These are phyloP conservation scores for Cheilosia impressa DNA, from an alignment of 2,888 invertebrate genomes.

Conservation along the genomic window DNA sequence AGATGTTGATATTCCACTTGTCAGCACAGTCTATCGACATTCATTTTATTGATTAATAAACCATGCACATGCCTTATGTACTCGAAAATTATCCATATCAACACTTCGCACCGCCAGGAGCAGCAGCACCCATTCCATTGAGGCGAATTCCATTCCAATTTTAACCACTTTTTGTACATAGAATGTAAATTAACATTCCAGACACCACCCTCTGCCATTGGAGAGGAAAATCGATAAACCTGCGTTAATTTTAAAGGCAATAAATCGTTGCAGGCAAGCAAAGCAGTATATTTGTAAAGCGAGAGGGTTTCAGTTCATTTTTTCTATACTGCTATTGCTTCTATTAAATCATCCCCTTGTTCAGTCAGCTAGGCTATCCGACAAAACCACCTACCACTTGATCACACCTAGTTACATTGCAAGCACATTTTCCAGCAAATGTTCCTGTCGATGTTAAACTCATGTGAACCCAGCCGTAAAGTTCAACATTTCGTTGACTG, in stretches of 20 bases:
- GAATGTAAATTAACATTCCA: slow-evolving; percentile 70
- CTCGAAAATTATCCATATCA: slow-evolving; percentile 48
- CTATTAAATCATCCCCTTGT: slow-evolving; percentile 60
- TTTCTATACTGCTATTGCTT: slow-evolving; percentile 16
- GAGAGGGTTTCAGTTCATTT: slow-evolving; percentile 13
- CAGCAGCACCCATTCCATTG: background rate
- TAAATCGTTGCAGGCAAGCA: slow-evolving; percentile 52
- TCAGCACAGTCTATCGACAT: slow-evolving; percentile 13
- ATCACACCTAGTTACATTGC: slow-evolving; percentile 64
- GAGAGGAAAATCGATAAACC: slow-evolving; percentile 66
- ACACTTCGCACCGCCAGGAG: slow-evolving; percentile 19
- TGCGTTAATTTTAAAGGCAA: slow-evolving; percentile 71
- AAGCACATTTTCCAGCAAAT: slow-evolving; percentile 43
- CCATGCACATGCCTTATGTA: slow-evolving; percentile 60
- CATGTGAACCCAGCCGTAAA: slow-evolving; percentile 69
- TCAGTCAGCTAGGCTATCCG: slow-evolving; percentile 19
- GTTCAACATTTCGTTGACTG: slow-evolving; percentile 67
- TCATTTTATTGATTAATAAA: slow-evolving; percentile 64
- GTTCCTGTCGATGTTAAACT: slow-evolving; percentile 56
- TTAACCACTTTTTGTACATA: slow-evolving; percentile 59
- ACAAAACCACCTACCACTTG: slow-evolving; percentile 24
- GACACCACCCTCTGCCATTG: slow-evolving; percentile 3
- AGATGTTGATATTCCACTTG: background rate
- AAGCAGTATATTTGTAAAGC: slow-evolving; percentile 33
- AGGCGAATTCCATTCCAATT: slow-evolving; percentile 52